Evolutionary conservation across 2,797 vertebrate genomes (phyloP), one percentile per base, ranked within the genome.

Genomic region (Coilia nasus): DNA sequence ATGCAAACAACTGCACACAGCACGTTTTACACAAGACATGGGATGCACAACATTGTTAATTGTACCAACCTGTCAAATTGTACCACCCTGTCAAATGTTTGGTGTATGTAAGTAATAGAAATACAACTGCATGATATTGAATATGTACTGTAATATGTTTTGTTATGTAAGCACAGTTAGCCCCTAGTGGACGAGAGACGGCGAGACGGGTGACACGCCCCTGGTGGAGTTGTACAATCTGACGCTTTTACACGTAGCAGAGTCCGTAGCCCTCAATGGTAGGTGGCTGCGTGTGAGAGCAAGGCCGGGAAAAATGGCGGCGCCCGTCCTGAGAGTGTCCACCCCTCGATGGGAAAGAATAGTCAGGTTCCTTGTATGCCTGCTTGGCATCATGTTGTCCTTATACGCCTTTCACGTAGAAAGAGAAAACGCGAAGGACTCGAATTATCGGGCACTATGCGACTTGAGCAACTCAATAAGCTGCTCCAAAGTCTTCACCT

Each of bases 251-350:
- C 89, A 88, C 88, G 88, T 92, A 89, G 86, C 87, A 78, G 71
- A 41, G 19, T 31, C 41, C 83, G 83, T 85, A 84, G 94, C 90
- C 89, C 93, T 90, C 85, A 90, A 90, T 91, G 91, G 92, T 90
- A 90, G 59, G 92, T 88, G 85, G 89, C 91, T 93, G 93, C 93
- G 94, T 94, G 93, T 94, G 93, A 92, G 93, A 94, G 94, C 94
- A 93, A 95, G 95, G 95, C 95, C 94, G 94, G 93, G 94, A 92
- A 96, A 95, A 96, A 98, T 99, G 98, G 97, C 97, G 97, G 97
- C 97, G 97, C 97, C 98, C 97, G 97, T 99, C 94, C 95, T 99
- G 93, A 97, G 97, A 97, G 98, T 99, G 95, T 98, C 97, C 95
- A 98, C 98, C 96, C 98, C 97, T 96, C 96, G 97, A 92, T 99